Evolutionary conservation across 2,888 invertebrate genomes (phyloP), one percentile per base, ranked within the genome.

Genomic region (Hydraecia micacea): DNA sequence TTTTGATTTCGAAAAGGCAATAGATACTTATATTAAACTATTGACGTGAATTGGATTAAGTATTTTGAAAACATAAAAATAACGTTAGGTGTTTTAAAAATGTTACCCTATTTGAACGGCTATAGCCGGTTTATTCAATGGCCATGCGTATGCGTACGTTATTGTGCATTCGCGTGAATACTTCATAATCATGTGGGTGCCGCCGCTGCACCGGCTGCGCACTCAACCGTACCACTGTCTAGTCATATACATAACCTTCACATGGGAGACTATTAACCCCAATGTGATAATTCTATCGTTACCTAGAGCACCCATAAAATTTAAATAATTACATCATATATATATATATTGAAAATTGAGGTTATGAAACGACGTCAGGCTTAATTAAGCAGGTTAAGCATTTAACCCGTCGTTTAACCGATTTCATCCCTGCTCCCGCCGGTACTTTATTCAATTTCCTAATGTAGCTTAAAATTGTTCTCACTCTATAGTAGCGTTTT

Each of bases 121-220:
- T 66, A 32, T 32, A 79, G 39, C 49, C 60, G 60, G 70, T 46
- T 75, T 76, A 78, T 76, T 84, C 62, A 81, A 80, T 76, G 76
- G 63, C 67, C 76, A 79, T 72, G 85, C 85, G 85, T 62, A 74
- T 83, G 83, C 84, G 86, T 79, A 83, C 69, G 55, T 83, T 81
- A 87, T 90, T 91, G 92, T 91, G 92, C 87, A 91, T 85, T 87
- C 91, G 91, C 91, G 84, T 92, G 92, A 83, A 77, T 90, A 86
- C 86, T 73, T 90, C 89, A 88, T 91, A 80, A 80, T 79, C 85
- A 84, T 60, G 80, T 71, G 72, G 86, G 80, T 84, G 83, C 79
- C 79, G 72, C 42, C 78, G 77, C 75, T 86, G 86, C 83, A 87
- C 86, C 68, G 66, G 55, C 63, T 62, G 42, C 75, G 73, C 75